A percentile compares a stretch with the other conserved stretches of the same genome.
These are phyloP conservation scores for Trinorchestia longiramus DNA, from an alignment of 1,140 invertebrate species.

Conservation along the genomic window DNA sequence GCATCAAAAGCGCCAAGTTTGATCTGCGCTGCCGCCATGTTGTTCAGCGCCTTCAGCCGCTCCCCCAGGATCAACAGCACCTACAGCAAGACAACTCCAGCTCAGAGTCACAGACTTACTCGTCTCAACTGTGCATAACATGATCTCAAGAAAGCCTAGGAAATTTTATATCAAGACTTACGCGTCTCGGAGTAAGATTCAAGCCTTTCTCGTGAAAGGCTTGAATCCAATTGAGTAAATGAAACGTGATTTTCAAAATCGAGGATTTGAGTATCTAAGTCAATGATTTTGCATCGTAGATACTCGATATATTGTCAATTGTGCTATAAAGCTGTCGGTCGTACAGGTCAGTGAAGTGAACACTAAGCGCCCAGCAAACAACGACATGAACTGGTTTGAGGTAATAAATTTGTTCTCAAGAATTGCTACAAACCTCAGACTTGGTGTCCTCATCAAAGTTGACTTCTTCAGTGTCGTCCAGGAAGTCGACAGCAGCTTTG, in stretches of 20 bases:
- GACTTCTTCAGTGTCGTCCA: constrained; percentile 77
- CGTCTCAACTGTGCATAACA: background rate
- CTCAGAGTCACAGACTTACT: background rate
- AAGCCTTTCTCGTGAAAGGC: too few relatives aligned
- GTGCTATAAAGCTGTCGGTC: background rate
- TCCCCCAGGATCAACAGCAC: constrained; percentile 78
- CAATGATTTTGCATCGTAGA: background rate
- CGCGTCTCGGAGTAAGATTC: too few relatives aligned
- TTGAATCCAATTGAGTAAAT: too few relatives aligned
- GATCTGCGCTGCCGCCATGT: constrained; percentile 89
- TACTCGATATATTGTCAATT: background rate
- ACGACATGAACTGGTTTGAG: background rate
- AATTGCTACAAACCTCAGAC: background rate
- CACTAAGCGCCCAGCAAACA: background rate
- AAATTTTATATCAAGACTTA: too few relatives aligned
- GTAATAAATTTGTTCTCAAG: background rate
- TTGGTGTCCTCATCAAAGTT: constrained; percentile 56
- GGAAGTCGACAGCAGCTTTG: constrained; percentile 83
- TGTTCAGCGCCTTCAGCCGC: constrained; percentile 86
- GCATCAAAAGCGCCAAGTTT: constrained; percentile 86
- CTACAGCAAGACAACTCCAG: constrained; percentile 62
- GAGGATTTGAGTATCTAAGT: background rate
- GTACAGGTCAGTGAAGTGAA: background rate
- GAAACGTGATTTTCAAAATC: background rate
- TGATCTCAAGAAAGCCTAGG: too few relatives aligned